These are phyloP conservation scores for Platysternon megacephalum DNA, from an alignment of 2,113 vertebrate genomes.

Conservation along the genomic window DNA sequence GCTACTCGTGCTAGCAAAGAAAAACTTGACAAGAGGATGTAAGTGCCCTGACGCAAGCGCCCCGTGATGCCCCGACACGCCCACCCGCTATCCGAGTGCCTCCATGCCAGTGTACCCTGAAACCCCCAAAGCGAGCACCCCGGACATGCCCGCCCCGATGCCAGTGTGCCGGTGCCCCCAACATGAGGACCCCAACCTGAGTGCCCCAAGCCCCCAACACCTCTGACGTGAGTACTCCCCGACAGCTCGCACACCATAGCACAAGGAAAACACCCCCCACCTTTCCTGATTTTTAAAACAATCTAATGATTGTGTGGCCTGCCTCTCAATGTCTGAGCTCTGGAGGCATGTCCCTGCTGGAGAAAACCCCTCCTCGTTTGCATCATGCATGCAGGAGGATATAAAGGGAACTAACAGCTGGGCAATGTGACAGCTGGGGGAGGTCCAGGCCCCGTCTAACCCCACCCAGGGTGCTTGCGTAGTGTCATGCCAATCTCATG, in stretches of 20 bases:
- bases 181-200: not conserved
- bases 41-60: not conserved
- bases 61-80: too few relatives aligned
- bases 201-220: not conserved
- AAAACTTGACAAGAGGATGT: not conserved
- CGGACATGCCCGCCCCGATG: too few relatives aligned
- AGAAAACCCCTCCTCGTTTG: not conserved
- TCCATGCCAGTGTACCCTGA: not conserved
- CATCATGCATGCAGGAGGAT: not conserved
- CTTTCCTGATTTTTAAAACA: not conserved
- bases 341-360: not conserved
- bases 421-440: not conserved
- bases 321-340: rapidly evolving
- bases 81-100: not conserved
- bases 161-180: too few relatives aligned
- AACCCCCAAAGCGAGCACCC: too few relatives aligned
- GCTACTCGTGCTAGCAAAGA: too few relatives aligned
- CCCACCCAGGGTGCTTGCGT: not conserved
- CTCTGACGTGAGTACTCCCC: not conserved
- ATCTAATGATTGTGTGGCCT: not conserved
- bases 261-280: not conserved
- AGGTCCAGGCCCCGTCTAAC: not conserved
- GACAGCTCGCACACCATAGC: not conserved
- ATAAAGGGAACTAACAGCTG: not conserved
- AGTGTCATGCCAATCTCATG: not conserved